Base-by-base conservation (phyloP, 2,888 invertebrate genomes). In the Colostygia pectinataria region DNA sequence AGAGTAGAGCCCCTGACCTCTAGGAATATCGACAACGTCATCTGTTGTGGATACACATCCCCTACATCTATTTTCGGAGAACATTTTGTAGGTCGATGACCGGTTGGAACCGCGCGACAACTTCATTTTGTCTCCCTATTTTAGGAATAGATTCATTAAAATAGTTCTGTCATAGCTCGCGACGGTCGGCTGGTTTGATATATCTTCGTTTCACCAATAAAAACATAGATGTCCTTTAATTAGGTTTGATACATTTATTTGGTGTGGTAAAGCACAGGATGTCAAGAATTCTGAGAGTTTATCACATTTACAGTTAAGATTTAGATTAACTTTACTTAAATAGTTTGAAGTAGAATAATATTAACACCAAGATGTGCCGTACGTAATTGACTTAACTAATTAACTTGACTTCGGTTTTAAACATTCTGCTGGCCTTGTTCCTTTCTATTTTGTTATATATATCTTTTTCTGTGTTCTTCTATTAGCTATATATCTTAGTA, bases 21-120 rank as follows among this genome's bases (percentile, higher is more conserved):
- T 64, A 57, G 56, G 74, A 77, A 82, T 82, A 78, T 82, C 77
- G 80, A 83, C 76, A 68, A 75, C 56, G 66, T n/a, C 67, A 68
- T 71, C 66, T 71, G 66, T 66, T 27, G 37, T 53, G 65, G 58
- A 70, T 67, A 42, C 50, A 61, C 64, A 69, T 68, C 71, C 64
- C 68, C 61, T 52, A 59, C 63, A 60, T 63, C 68, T 76, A 72
- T 78, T 80, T 72, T 77, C 54, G 65, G 66, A 69, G 63, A 61
- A 49, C 72, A 71, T 74, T 74, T 75, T 74, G 54, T 57, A 56
- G 73, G 70, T 74, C 66, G 57, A 58, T 48, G 74, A 73, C 67
- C 75, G 65, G 23, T 43, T 25, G 9, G 32, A 47, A 49, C 41
- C 43, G 42, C 43, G 42, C 42, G 36, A 58, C 50, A 48, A 68